These are phyloP conservation scores for Chaetophractus vellerosus DNA, from an alignment of 2,797 vertebrate genomes.

Conservation along the genomic window DNA sequence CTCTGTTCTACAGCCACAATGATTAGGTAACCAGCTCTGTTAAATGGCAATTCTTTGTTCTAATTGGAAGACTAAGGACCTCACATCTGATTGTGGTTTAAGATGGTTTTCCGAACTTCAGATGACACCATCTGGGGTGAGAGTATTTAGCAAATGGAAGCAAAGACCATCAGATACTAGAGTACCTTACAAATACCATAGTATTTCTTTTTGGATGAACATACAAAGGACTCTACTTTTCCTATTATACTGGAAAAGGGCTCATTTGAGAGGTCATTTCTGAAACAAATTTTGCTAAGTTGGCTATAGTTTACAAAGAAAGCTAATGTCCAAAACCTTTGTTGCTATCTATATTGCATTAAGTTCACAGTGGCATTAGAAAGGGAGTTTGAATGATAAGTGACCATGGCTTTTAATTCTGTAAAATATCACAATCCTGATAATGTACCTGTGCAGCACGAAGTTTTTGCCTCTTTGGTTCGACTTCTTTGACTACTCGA, in stretches of 20 bases:
- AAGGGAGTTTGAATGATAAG: neutral
- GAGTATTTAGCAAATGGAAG: neutral
- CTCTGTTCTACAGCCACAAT: neutral
- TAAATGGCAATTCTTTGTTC: neutral
- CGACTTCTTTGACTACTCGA: conserved; percentile 92
- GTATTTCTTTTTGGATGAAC: neutral
- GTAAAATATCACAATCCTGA: neutral
- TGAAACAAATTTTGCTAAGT: neutral
- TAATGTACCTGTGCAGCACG: conserved; percentile 90
- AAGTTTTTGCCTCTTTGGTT: conserved; percentile 93
- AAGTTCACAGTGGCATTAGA: neutral
- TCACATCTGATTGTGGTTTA: neutral
- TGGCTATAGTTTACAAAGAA: neutral
- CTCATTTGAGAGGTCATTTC: neutral
- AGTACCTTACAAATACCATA: neutral
- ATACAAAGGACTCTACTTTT: conserved; percentile 30
- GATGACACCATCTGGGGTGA: neutral
- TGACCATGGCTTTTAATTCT: neutral
- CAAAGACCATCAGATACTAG: neutral
- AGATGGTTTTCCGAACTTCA: neutral
- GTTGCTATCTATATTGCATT: neutral
- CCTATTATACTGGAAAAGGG: neutral
- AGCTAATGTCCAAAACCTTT: neutral
- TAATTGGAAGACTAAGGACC: neutral
- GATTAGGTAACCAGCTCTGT: neutral